Evolutionary conservation across 2,888 invertebrate genomes (phyloP), one percentile per base, ranked within the genome.

Genomic region (Blastobasis adustella): DNA sequence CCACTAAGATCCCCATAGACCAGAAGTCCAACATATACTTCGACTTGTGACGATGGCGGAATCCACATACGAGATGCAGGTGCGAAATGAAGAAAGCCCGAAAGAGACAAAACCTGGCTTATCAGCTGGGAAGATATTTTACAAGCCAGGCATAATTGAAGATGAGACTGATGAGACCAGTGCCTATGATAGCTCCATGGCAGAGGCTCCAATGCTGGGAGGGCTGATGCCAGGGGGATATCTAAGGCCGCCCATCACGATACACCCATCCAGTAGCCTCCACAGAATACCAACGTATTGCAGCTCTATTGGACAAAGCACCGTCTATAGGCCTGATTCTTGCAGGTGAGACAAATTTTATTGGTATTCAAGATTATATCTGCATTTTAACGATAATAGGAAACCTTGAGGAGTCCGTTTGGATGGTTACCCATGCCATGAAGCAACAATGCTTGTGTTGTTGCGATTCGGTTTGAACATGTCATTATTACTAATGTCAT

Each of bases 231-330:
- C 73, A 0, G 77, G 76, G 37, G 76, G 76, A 6, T 75, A 76
- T 36, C 66, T 85, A 40, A 72, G 76, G 50, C 70, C 82, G 4
- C 75, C 81, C 5, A 59, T 67, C 0, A 76, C 77, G 42, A 75
- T 86, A n/a, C 76, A 83, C 8, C 78, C 81, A 0, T 76, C 83
- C 0, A 73, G 79, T 54, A 90, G 91, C 57, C 82, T 91, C 4
- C 89, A 91, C 53, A 82, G 91, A 55, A 89, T 91, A 70, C 90
- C 90, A 8, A 91, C 91, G 1, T 91, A 90, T 51, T 89, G 90
- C 73, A 91, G 91, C 64, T 91, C 91, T 6, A 90, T 91, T 60
- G 90, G 90, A 45, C 89, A 88, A 46, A 90, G 90, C 52, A 90
- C 90, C 44, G 66, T 87, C 1, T 89, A 87, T 57, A 78, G 90